phyloP scores from a whole-genome alignment of 1,140 invertebrate species.

The Drosophila orosa region DNA sequence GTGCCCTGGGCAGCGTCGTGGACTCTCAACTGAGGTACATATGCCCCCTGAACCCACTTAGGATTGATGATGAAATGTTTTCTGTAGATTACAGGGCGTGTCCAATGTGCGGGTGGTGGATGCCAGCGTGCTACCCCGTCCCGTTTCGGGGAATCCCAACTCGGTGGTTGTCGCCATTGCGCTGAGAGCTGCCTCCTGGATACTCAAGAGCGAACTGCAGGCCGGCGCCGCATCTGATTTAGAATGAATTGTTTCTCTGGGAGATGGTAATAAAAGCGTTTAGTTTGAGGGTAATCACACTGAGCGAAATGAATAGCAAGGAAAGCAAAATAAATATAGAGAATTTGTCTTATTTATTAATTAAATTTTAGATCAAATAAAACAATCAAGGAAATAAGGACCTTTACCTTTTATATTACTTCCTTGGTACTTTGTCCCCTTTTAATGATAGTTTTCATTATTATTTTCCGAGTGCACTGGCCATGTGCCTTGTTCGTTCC shows the following conservation, averaged over 20 bases:
- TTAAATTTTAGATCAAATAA: neutral
- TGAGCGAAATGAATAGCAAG: neutral
- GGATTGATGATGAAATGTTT: neutral
- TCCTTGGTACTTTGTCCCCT: neutral
- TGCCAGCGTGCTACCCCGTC: constrained; percentile 89
- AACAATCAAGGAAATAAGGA: neutral
- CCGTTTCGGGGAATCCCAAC: constrained; percentile 89
- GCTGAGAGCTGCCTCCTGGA: constrained; percentile 87
- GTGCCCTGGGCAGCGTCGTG: constrained; percentile 86
- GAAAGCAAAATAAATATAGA: neutral
- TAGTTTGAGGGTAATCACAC: constrained; percentile 17
- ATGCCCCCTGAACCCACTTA: neutral
- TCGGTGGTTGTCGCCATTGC: constrained; percentile 88
- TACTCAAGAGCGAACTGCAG: constrained; percentile 78
- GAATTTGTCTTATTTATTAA: neutral
- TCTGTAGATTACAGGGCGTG: constrained; percentile 87
- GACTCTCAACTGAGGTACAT: constrained; percentile 65
- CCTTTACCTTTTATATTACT: neutral
- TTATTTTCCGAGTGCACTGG: constrained; percentile 7
- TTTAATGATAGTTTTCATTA: neutral
- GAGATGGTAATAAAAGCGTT: constrained; percentile 14
- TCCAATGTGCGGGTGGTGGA: constrained; percentile 88
- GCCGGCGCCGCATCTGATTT: constrained; percentile 7
- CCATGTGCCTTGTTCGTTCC: neutral
- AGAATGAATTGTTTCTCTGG: constrained; percentile 21